A percentile compares a stretch with the other conserved stretches of the same genome.
Conservation (phyloP, 1,140 invertebrate species). For the Brachystomella parvula region DNA sequence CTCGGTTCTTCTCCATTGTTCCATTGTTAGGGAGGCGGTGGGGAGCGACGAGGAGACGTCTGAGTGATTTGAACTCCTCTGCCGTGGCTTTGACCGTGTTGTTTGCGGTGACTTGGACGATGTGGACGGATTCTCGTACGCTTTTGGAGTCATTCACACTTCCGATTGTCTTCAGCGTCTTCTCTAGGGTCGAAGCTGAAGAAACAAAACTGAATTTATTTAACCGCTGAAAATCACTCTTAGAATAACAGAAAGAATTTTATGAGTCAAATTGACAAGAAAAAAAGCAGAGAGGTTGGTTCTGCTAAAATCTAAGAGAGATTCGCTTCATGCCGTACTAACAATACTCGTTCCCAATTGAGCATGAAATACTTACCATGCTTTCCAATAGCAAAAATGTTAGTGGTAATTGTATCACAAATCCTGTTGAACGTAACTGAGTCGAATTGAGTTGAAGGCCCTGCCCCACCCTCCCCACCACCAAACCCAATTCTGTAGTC, state of each 20-base stretch:
- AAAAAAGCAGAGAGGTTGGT: too few relatives aligned
- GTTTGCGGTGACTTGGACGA: conserved; percentile 68
- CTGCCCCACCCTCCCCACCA: conserved; percentile 6
- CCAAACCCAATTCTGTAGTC: conserved; percentile 25
- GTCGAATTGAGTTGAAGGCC: conserved; percentile 23
- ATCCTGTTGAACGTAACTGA: conserved; percentile 33
- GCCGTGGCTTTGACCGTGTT: conserved; percentile 63
- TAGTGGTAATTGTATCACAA: conserved; percentile 56
- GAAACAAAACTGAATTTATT: neutral
- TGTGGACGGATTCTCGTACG: conserved; percentile 60
- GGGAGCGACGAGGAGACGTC: conserved; percentile 31
- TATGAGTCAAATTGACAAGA: conserved; percentile 52
- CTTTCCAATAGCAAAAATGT: conserved; percentile 59
- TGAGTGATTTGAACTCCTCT: conserved; percentile 61
- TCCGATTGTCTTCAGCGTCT: conserved; percentile 64
- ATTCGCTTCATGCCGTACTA: too few relatives aligned
- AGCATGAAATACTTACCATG: conserved; percentile 31
- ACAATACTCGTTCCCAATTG: too few relatives aligned
- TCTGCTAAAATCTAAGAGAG: too few relatives aligned
- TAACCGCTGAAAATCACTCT: neutral
- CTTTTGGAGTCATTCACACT: conserved; percentile 62
- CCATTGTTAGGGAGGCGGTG: conserved; percentile 51
- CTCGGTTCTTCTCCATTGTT: conserved; percentile 70
- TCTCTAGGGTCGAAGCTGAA: conserved; percentile 51
- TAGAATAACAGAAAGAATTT: conserved; percentile 40